Conservation (phyloP, 2,113 vertebrate genomes). For the Pantherophis guttatus region DNA sequence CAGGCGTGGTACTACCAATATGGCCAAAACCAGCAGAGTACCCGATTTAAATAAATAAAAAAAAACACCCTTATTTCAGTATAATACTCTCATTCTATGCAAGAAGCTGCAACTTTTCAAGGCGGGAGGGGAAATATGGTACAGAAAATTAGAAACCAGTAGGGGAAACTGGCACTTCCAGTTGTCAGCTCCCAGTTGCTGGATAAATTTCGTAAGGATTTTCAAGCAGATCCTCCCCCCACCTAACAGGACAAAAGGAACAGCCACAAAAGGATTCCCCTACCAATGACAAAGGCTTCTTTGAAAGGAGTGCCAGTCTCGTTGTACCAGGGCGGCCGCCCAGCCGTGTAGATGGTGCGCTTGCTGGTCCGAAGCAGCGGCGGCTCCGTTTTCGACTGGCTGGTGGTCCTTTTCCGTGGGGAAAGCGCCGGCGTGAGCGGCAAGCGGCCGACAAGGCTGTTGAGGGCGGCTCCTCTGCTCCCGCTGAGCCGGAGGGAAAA, state of each 20-base stretch:
- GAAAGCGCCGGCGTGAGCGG: conserved; percentile 75
- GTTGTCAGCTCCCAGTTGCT: no score
- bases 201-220: background rate
- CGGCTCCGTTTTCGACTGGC: conserved; percentile 79
- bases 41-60: no score
- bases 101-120: no score
- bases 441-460: conserved; percentile 49
- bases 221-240: background rate
- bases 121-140: background rate
- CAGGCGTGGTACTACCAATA: background rate
- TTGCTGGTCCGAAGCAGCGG: conserved; percentile 83
- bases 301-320: conserved; percentile 87
- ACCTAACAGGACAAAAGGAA: background rate
- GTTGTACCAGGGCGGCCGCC: conserved; percentile 87
- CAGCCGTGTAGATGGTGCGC: conserved; percentile 86
- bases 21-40: background rate
- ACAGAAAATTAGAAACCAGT: background rate
- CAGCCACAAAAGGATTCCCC: background rate
- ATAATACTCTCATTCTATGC: background rate
- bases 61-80: background rate
- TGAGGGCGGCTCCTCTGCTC: background rate
- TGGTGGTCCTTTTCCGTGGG: conserved; percentile 76
- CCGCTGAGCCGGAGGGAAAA: background rate
- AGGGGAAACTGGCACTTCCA: no score
- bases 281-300: conserved; percentile 88